phyloP scores from a whole-genome alignment of 2,113 vertebrate genomes.

The Loxodonta africana region DNA sequence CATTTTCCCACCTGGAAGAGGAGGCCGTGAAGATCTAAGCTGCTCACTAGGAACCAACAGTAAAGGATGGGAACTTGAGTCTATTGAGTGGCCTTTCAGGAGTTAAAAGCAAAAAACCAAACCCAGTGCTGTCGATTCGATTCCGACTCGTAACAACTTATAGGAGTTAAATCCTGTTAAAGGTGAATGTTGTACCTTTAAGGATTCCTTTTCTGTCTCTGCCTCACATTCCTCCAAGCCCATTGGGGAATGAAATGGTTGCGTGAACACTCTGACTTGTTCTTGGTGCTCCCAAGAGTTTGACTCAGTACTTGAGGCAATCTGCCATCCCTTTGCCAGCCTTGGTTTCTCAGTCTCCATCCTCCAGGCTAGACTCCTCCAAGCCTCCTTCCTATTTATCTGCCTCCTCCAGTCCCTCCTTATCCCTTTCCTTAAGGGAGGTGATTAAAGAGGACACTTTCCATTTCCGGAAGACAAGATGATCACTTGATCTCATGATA shows the following conservation, averaged over 20 bases:
- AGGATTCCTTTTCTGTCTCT: background rate
- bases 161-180: background rate
- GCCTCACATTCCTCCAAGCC: too few species aligned
- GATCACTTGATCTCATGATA: background rate
- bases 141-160: too few species aligned
- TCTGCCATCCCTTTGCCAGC: background rate
- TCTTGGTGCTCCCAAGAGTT: background rate
- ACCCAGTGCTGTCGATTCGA: too few species aligned
- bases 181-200: background rate
- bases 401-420: accelerated
- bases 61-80: background rate
- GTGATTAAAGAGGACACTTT: background rate
- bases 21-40: background rate
- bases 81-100: background rate
- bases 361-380: background rate
- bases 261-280: background rate
- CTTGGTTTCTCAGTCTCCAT: background rate
- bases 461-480: background rate
- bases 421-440: background rate
- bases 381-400: background rate
- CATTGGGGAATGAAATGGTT: accelerated
- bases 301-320: background rate
- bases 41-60: background rate
- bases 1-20: too few species aligned
- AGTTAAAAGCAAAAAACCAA: background rate